Conservation (phyloP, 2,113 vertebrate genomes). For the Thamnaconus septentrionalis region DNA sequence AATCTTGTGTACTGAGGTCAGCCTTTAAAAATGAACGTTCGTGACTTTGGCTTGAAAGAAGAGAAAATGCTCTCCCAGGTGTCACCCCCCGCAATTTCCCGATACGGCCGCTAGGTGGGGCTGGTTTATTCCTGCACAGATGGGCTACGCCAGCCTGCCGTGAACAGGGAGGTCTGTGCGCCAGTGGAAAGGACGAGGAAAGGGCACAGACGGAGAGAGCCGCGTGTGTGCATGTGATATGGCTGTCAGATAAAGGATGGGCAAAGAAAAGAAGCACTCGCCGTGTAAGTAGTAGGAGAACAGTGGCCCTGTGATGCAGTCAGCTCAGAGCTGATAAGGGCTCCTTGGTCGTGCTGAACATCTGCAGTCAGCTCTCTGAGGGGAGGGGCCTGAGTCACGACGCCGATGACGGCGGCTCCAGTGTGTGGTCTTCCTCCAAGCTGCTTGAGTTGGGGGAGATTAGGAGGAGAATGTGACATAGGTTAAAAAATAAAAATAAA, state of each 20-base stretch:
- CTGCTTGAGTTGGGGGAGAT: neutral
- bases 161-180: slow-evolving; percentile 53
- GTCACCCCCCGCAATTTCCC: slow-evolving; percentile 30
- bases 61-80: neutral
- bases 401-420: slow-evolving; percentile 21
- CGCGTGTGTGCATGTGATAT: neutral
- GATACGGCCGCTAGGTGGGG: slow-evolving; percentile 37
- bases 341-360: neutral
- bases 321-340: neutral
- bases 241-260: neutral
- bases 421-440: neutral
- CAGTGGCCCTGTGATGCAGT: neutral
- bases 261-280: neutral
- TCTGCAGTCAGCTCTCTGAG: slow-evolving; percentile 27
- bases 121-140: slow-evolving; percentile 41
- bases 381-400: slow-evolving; percentile 38
- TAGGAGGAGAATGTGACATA: neutral
- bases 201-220: slow-evolving; percentile 40
- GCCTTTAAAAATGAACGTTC: neutral
- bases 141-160: slow-evolving; percentile 28
- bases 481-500: too few relatives aligned
- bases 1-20: too few relatives aligned
- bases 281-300: neutral
- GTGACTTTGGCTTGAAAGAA: too few relatives aligned
- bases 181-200: slow-evolving; percentile 59